Conservation (phyloP, 1,140 invertebrate species). For the Amyelois transitella region DNA sequence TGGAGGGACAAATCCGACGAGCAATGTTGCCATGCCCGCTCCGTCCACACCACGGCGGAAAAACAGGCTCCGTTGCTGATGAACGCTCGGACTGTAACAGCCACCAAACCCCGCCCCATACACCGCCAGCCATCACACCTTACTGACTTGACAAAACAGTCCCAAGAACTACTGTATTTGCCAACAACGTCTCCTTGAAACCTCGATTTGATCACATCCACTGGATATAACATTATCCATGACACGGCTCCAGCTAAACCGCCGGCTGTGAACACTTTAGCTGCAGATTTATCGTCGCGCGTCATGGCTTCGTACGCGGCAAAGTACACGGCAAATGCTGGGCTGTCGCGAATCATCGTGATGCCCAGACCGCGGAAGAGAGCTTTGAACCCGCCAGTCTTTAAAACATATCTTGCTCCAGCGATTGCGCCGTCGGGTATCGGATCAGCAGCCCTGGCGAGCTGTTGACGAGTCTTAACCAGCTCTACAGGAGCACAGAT, state of each 20-base stretch:
- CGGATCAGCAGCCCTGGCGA: slow-evolving; percentile 56
- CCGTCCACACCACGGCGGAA: slow-evolving; percentile 85
- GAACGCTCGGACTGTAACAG: slow-evolving; percentile 89
- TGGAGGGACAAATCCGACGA: slow-evolving; percentile 26
- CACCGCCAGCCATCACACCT: slow-evolving; percentile 80
- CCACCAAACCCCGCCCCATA: slow-evolving; percentile 82
- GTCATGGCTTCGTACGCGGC: slow-evolving; percentile 84
- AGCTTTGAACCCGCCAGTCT: slow-evolving; percentile 78
- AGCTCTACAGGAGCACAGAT: slow-evolving; percentile 90
- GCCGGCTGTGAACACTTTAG: slow-evolving; percentile 83
- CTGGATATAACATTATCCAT: slow-evolving; percentile 90
- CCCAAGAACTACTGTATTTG: slow-evolving; percentile 79
- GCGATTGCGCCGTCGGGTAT: slow-evolving; percentile 59
- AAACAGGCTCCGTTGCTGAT: slow-evolving; percentile 95
- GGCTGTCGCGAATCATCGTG: slow-evolving; percentile 85
- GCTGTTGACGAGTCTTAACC: slow-evolving; percentile 88
- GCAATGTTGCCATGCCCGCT: slow-evolving; percentile 46
- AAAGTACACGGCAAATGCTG: slow-evolving; percentile 77
- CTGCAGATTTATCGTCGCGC: slow-evolving; percentile 60
- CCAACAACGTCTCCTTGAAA: slow-evolving; percentile 84
- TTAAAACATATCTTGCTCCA: slow-evolving; percentile 80
- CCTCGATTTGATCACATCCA: slow-evolving; percentile 93
- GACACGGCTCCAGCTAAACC: slow-evolving; percentile 88
- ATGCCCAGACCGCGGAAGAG: slow-evolving; percentile 84
- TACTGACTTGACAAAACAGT: slow-evolving; percentile 84